phyloP scores from a whole-genome alignment of 2,888 invertebrate species.

The Mesorhabditis belari region DNA sequence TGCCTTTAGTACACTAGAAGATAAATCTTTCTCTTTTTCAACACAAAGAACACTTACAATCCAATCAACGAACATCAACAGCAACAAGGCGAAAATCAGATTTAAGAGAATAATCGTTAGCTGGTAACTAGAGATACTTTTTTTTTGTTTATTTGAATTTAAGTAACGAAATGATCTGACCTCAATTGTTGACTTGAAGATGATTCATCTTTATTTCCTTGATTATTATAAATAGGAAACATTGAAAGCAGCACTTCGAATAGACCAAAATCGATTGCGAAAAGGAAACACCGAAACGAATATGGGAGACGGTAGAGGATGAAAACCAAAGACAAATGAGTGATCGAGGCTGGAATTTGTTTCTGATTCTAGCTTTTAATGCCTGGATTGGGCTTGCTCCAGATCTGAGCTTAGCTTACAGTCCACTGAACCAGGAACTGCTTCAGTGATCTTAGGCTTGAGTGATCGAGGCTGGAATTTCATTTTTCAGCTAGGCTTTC shows the following conservation, averaged over 20 bases:
- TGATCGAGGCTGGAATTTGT: constrained; percentile 34
- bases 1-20: no score
- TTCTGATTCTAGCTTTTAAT: background rate
- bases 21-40: no score
- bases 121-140: constrained; percentile 37
- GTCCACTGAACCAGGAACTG: no score
- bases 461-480: no score
- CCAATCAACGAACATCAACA: constrained; percentile 50
- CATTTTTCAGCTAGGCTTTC: no score
- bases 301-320: constrained; percentile 48
- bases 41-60: no score
- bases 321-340: constrained; percentile 45
- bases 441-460: no score
- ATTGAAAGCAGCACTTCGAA: constrained; percentile 45
- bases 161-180: no score
- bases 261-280: constrained; percentile 41
- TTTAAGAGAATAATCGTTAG: constrained; percentile 45
- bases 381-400: no score
- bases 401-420: no score
- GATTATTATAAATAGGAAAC: constrained; percentile 32
- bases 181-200: no score
- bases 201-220: background rate
- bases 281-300: constrained; percentile 37
- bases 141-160: background rate
- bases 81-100: constrained; percentile 40